Evolutionary conservation across 2,888 invertebrate genomes (phyloP).

Genomic region (Trissolcus japonicus): DNA sequence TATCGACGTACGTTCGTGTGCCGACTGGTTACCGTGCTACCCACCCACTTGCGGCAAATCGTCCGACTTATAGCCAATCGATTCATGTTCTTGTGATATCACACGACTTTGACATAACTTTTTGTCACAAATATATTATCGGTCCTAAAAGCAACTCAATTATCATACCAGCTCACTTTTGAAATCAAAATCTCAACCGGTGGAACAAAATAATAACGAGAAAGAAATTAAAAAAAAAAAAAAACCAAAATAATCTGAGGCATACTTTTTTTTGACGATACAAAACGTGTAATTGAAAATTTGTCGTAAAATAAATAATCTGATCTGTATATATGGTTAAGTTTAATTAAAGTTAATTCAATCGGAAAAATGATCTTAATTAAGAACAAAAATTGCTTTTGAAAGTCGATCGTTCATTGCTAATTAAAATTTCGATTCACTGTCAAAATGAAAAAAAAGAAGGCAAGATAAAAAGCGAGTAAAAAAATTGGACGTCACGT

Average conservation of each 20-base stretch:
- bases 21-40: constrained; percentile 55
- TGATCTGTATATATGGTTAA: no score
- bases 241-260: neutral
- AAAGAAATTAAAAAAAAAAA: neutral
- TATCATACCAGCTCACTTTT: no score
- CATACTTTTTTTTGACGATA: neutral
- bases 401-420: neutral
- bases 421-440: neutral
- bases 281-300: no score
- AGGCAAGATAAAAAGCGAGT: neutral
- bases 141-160: neutral
- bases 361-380: no score
- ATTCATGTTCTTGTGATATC: constrained; percentile 54
- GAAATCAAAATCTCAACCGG: neutral
- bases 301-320: no score
- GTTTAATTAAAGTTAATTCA: no score
- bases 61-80: constrained; percentile 58
- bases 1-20: constrained; percentile 52
- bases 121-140: neutral
- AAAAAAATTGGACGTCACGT: neutral
- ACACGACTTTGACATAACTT: neutral
- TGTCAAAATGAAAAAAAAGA: no score
- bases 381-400: no score
- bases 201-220: neutral
- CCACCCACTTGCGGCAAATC: constrained; percentile 49